phyloP scores from a whole-genome alignment of 2,888 invertebrate species.

The Petrolisthes manimaculis region DNA sequence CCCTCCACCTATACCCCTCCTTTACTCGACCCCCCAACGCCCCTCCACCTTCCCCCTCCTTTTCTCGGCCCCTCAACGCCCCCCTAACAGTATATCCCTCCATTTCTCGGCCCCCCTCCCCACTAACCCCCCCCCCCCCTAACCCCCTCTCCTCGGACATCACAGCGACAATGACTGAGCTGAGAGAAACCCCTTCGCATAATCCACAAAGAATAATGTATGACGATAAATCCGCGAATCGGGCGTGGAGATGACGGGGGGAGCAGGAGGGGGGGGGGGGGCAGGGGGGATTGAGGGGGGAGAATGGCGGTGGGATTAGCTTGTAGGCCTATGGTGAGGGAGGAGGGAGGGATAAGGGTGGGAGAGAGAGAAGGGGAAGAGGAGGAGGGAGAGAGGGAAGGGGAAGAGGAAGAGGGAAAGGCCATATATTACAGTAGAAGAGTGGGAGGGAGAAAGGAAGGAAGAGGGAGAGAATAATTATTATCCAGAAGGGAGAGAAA shows the following conservation, averaged over 20 bases:
- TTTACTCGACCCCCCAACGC: too few relatives aligned
- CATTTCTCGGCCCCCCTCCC: not conserved
- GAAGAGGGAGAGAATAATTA: too few relatives aligned
- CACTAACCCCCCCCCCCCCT: not conserved
- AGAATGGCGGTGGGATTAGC: not conserved
- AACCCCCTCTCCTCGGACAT: not conserved
- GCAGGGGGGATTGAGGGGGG: not conserved
- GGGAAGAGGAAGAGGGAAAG: not conserved
- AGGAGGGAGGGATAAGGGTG: not conserved
- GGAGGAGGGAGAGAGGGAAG: conserved; percentile 10
- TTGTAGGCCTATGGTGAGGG: not conserved
- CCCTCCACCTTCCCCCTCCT: too few relatives aligned
- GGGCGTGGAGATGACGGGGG: not conserved
- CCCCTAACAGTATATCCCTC: too few relatives aligned
- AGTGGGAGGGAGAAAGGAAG: not conserved
- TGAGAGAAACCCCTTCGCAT: not conserved
- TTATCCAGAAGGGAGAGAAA: too few relatives aligned
- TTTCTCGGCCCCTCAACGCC: too few relatives aligned
- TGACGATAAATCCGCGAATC: not conserved
- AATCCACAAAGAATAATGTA: not conserved
- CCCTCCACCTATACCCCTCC: too few relatives aligned
- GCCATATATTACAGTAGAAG: too few relatives aligned
- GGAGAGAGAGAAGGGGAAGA: not conserved
- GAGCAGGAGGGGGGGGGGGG: not conserved
- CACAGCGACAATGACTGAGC: not conserved